phyloP scores from a whole-genome alignment of 1,140 invertebrate genomes.

The Brachionus koreanus region DNA sequence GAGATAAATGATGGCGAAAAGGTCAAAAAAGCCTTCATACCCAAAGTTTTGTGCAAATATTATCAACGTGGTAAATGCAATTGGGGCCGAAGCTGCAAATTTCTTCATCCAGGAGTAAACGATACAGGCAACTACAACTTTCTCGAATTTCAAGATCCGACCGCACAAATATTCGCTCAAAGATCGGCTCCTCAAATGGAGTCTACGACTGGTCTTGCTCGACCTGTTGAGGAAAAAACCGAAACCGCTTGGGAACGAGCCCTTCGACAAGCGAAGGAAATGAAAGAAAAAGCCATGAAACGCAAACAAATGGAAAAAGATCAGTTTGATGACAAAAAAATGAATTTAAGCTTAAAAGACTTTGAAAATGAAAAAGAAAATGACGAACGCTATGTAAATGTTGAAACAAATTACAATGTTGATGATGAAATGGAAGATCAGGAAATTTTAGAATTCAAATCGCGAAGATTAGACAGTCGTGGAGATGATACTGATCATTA shows the following conservation, averaged over 20 bases:
- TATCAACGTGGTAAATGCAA: slow-evolving; percentile 33
- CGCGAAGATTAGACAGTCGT: background rate
- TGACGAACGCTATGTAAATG: slow-evolving; percentile 39
- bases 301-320: slow-evolving; percentile 40
- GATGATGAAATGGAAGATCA: slow-evolving; percentile 1
- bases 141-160: slow-evolving; percentile 27
- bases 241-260: slow-evolving; percentile 42
- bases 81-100: slow-evolving; percentile 41
- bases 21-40: slow-evolving; percentile 17
- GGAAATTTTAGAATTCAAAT: slow-evolving; percentile 10
- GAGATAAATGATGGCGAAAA: slow-evolving; percentile 38
- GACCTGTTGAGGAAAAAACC: background rate
- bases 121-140: slow-evolving; percentile 38
- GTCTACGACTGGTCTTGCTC: background rate
- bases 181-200: background rate
- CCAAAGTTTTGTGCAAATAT: slow-evolving; percentile 36
- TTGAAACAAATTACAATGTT: slow-evolving; percentile 1
- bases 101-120: slow-evolving; percentile 36
- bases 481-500: background rate
- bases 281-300: slow-evolving; percentile 23
- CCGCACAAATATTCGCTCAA: slow-evolving; percentile 17
- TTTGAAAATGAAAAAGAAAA: slow-evolving; percentile 42
- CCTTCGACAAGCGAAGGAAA: slow-evolving; percentile 25
- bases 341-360: slow-evolving; percentile 42
- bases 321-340: slow-evolving; percentile 39